Conservation (phyloP, 2,113 vertebrate species). For the Propithecus coquereli region DNA sequence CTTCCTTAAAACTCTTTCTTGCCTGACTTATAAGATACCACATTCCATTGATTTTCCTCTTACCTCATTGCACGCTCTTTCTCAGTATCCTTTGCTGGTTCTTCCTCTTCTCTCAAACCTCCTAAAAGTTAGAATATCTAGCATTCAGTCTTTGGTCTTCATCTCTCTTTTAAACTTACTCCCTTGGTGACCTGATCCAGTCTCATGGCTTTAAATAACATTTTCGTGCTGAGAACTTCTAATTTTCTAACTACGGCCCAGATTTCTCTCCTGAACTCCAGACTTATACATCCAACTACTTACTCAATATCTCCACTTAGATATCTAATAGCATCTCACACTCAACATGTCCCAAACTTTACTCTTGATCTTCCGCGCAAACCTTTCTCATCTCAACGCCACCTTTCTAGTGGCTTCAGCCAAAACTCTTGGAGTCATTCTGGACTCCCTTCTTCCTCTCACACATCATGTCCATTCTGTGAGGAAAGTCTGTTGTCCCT, state of each 20-base stretch:
- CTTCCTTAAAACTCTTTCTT: not conserved
- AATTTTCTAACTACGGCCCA: not conserved
- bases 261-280: not conserved
- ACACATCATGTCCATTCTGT: not conserved
- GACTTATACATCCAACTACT: not conserved
- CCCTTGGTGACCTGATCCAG: not conserved
- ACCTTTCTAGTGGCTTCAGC: not conserved
- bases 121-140: not conserved
- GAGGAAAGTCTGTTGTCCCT: not conserved
- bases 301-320: not conserved
- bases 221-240: not conserved
- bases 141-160: not conserved
- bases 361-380: not conserved
- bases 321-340: not conserved
- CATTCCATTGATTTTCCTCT: not conserved
- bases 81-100: not conserved
- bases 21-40: not conserved
- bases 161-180: not conserved
- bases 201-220: not conserved
- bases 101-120: not conserved
- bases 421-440: not conserved
- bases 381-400: not conserved
- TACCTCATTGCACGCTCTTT: not conserved
- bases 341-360: not conserved
- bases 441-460: not conserved